Evolutionary conservation across 2,797 vertebrate genomes (phyloP).

Genomic region (Tenualosa ilisha): DNA sequence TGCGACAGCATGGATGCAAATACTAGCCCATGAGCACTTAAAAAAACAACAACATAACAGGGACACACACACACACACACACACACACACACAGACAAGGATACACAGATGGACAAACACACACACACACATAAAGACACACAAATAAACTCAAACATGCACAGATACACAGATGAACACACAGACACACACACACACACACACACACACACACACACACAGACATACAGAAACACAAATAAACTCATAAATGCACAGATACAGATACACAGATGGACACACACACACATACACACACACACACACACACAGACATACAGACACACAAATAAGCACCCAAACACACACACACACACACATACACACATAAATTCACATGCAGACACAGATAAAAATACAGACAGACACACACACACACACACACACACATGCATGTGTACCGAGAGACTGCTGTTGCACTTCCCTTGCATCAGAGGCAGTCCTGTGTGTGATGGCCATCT

Average conservation of each 20-base stretch:
- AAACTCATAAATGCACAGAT: conserved; percentile 19
- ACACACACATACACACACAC: conserved; percentile 20
- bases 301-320: conserved; percentile 44
- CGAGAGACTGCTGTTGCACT: not conserved
- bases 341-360: conserved; percentile 18
- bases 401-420: conserved; percentile 18
- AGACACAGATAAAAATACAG: conserved; percentile 20
- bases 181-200: not conserved
- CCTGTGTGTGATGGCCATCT: conserved; percentile 1
- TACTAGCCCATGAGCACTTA: not conserved
- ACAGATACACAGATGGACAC: not conserved
- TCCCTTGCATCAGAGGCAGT: not conserved
- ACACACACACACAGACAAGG: too few relatives aligned
- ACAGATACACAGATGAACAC: not conserved
- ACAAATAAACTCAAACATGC: conserved; percentile 22
- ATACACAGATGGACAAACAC: conserved; percentile 4
- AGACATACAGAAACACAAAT: conserved; percentile 48
- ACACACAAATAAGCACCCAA: conserved; percentile 26
- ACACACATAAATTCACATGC: not conserved
- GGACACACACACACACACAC: conserved; percentile 22
- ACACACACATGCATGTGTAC: not conserved
- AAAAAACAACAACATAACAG: not conserved
- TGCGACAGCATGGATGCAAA: not conserved
- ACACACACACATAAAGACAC: not conserved
- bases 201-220: conserved; percentile 32